Evolutionary conservation across 1,140 invertebrate species (phyloP).

Genomic region (Brachionus paranguensis): DNA sequence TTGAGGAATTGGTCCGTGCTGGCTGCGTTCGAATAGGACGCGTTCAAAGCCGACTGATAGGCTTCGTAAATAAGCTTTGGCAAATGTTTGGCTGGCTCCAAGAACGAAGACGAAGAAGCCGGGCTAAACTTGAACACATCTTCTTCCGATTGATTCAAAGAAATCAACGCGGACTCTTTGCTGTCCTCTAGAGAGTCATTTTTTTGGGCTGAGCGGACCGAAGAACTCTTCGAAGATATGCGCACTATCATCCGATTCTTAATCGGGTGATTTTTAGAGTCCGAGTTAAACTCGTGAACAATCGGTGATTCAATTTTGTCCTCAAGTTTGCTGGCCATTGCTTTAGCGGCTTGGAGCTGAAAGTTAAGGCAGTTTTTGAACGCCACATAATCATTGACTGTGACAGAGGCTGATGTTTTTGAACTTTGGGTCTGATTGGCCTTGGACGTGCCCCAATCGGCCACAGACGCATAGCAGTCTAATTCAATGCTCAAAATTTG

Average conservation of each 20-base stretch:
- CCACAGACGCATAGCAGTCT: conserved; percentile 10
- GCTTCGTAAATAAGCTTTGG: conserved; percentile 30
- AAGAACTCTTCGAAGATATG: background rate
- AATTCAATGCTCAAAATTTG: conserved; percentile 34
- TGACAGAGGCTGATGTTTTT: conserved; percentile 7
- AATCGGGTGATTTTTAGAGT: conserved; percentile 1
- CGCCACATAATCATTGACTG: conserved; percentile 22
- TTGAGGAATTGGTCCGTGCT: background rate
- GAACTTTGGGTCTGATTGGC: background rate
- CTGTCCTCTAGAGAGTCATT: background rate
- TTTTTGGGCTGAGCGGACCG: background rate
- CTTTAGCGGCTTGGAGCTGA: conserved; percentile 20
- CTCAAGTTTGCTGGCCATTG: background rate
- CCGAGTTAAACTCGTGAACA: background rate
- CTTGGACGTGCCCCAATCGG: background rate
- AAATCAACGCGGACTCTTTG: background rate
- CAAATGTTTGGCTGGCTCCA: conserved; percentile 3
- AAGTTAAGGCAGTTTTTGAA: conserved; percentile 35
- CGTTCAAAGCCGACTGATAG: conserved; percentile 6
- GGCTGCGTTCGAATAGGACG: background rate
- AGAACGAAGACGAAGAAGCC: background rate
- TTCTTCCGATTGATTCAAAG: background rate
- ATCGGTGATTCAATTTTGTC: background rate
- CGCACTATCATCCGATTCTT: conserved; percentile 25
- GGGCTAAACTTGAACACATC: background rate